Evolutionary conservation across 2,888 invertebrate genomes (phyloP), one percentile per base, ranked within the genome.

Genomic region (Conistra vaccinii): DNA sequence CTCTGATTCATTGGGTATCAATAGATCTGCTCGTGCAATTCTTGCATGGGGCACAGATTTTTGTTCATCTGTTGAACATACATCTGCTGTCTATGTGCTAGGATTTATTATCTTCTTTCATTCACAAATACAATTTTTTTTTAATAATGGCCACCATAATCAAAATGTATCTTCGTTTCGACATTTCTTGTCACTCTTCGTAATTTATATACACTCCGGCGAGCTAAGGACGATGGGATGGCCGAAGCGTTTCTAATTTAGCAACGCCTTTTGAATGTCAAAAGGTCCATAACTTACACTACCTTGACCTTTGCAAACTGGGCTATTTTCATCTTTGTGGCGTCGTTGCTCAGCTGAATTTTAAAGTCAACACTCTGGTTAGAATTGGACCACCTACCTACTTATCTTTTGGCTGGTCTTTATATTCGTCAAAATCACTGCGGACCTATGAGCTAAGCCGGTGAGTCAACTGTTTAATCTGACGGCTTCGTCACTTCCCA

Each of bases 221-320:
- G 45, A 55, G 60, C 26, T 29, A 58, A 65, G 29, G 35, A 29
- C 35, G 73, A 26, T 57, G 42, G 42, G 32, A 55, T 60, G 51
- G 32, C 42, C 48, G 29, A 60, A 42, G 65, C 20, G 55, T 60
- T 63, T 51, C 63, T 71, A 65, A 74, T 71, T 78, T 74, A 42
- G 55, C 29, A 69, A 20, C 53, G 39, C 53, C 60, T 58, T 68
- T 48, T 69, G 29, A 74, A 80, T 75, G 65, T 35, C 68, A 58
- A 73, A 78, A 70, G 63, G 55, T 65, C 20, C 42, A 32, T 51
- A 58, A 62, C 71, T 70, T 70, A 53, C 57, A 55, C 51, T 29
- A 79, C 60, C 42, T 69, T 80, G 80, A 65, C 80, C 60, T 84
- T 84, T 70, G 23, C 9, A 32, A 53, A 57, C 23, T 39, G 17